These are phyloP conservation scores for Cephus pygmeus DNA, from an alignment of 2,888 invertebrate genomes.

Conservation along the genomic window DNA sequence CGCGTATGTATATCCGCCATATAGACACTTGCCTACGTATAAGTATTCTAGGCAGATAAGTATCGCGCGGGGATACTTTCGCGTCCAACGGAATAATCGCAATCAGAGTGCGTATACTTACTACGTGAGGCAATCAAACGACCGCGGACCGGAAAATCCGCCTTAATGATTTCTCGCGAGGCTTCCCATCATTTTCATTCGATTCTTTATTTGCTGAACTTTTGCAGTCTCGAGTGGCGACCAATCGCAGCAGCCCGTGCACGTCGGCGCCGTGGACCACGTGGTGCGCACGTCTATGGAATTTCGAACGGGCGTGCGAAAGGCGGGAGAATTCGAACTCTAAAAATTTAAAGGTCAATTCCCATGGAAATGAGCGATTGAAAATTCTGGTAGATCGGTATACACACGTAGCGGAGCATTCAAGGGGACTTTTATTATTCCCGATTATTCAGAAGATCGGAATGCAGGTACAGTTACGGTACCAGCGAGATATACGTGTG, in stretches of 20 bases:
- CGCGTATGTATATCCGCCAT: constrained; percentile 5
- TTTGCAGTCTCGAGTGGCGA: no score
- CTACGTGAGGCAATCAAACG: constrained; percentile 52
- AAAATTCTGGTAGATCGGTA: no score
- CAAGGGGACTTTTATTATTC: constrained; percentile 36
- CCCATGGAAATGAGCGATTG: no score
- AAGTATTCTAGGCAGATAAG: no score
- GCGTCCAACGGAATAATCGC: constrained; percentile 7
- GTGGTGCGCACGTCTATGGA: no score
- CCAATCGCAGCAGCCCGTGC: no score
- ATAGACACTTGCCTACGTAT: constrained; percentile 9
- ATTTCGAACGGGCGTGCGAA: no score
- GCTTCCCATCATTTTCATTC: no score
- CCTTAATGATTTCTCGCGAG: constrained; percentile 39
- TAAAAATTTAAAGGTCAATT: no score
- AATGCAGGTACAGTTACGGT: constrained; percentile 61
- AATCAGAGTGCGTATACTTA: neutral
- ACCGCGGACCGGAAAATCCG: constrained; percentile 51
- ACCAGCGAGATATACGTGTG: neutral
- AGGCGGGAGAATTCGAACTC: no score
- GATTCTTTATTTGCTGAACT: no score
- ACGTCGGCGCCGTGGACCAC: no score
- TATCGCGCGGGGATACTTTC: neutral
- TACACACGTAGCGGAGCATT: neutral
- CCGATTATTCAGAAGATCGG: constrained; percentile 58